Evolutionary conservation across 2,113 vertebrate genomes (phyloP), one percentile per base, ranked within the genome.

Genomic region (Albula glossodonta): DNA sequence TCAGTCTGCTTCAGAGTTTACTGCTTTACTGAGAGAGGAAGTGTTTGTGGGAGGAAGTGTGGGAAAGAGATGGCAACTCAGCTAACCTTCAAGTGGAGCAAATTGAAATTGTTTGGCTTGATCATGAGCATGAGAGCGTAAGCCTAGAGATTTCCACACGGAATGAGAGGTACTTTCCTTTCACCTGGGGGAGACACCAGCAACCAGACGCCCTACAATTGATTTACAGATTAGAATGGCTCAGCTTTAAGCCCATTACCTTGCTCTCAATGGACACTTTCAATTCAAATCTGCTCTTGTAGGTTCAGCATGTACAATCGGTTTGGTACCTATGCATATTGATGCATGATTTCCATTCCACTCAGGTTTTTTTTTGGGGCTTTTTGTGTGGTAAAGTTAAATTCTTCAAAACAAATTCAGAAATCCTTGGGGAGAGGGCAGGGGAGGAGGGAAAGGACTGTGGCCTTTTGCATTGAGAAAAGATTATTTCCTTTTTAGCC

Each of bases 201-300:
- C 31, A 41, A 41, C 31, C 31, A 74, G 22, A 25, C n/a, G n/a
- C n/a, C 5, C 70, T n/a, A 22, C 22, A 22, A 74, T 74, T 74
- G 70, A 31, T 74, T 74, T 74, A 74, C 70, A 31, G 70, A 74
- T 74, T 74, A 74, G 70, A 31, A 74, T 74, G 70, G n/a, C 63
- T 70, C 17, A 15, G 12, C 19, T 70, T 5, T 74, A 74, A 74
- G 9, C 70, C n/a, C 70, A 74, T 74, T 74, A 31, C 70, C 9
- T 22, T 74, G 70, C 22, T 74, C n/a, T 74, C 70, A n/a, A 22
- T 31, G 19, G 25, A 13, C 9, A n/a, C 8, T 25, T 31, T 74
- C 8, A n/a, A 31, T 25, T 74, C 0, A 31, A 74, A 74, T n/a
- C 70, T 10, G 70, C 5, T n/a, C n/a, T 31, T 31, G 7, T 74